Evolutionary conservation across 1,140 invertebrate genomes (phyloP), one percentile per base, ranked within the genome.

Genomic region (Lepidurus arcticus): DNA sequence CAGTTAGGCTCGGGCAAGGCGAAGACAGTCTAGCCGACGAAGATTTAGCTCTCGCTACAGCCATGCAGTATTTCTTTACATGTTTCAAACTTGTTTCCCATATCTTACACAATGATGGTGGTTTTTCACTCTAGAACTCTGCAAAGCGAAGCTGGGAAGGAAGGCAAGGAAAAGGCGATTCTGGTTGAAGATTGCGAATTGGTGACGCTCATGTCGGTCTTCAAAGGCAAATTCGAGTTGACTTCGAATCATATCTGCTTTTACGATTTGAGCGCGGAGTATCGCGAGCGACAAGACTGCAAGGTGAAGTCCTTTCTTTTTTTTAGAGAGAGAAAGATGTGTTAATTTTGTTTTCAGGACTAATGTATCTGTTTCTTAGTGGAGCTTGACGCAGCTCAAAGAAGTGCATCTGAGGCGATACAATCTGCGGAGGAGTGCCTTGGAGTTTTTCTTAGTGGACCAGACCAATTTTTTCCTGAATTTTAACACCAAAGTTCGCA

Each of bases 401-500:
- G 89, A 91, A 81, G 87, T 91, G 1, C 90, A 91, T 84, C 85
- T 90, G 44, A 82, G 90, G 21, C 85, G 90, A 79, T 91, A 90
- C 83, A 91, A 91, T 82, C 84, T 91, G 0, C 82, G 89, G 9
- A 83, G 89, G 78, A 90, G 88, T 81, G 90, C 90, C 6, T 83
- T 91, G 42, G 90, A 91, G 83, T 86, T 91, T 81, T 91, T 91
- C 81, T 82, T 91, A 7, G 85, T 89, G 73, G 89, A 91, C 82
- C 89, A 90, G 82, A 90, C 89, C 0, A 91, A 89, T 80, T 91
- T 90, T 81, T 91, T 91, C 83, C 84, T 91, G 21, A 91, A 91
- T 82, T 91, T 91, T 81, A 87, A 88, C 11, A 88, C 87, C 53
- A 90, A 89, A 84, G 89, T 90, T 21, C 85, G 90, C 24, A 90